These are phyloP conservation scores for Acanthopagrus latus DNA, from an alignment of 2,797 vertebrate genomes.

Conservation along the genomic window DNA sequence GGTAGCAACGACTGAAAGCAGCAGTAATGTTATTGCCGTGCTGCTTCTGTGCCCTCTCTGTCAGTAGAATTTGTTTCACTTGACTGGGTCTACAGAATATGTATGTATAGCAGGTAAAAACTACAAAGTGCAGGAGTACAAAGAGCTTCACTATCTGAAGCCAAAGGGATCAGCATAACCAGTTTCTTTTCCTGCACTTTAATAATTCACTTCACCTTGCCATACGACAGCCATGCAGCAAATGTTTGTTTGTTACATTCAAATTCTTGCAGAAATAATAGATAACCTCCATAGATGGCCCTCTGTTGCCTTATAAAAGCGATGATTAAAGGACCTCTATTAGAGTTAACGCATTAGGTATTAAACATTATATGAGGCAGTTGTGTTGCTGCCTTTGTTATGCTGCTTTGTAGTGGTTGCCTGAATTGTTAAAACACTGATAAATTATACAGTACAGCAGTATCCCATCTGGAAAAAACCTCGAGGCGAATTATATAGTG, in stretches of 20 bases:
- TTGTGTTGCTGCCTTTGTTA: background rate
- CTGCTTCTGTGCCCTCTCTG: background rate
- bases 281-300: background rate
- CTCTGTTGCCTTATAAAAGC: background rate
- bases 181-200: background rate
- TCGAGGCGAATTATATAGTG: background rate
- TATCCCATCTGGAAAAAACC: background rate
- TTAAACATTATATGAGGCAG: conserved; percentile 1
- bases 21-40: background rate
- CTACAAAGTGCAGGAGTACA: background rate
- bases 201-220: conserved; percentile 26
- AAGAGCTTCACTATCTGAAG: background rate
- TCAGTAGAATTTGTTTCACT: too few relatives aligned
- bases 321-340: background rate
- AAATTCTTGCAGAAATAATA: background rate
- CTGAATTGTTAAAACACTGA: background rate
- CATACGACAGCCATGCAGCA: background rate
- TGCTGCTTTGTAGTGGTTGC: background rate
- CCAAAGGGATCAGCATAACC: conserved; percentile 3
- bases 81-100: background rate
- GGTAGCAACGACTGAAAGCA: background rate
- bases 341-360: background rate
- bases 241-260: conserved; percentile 8
- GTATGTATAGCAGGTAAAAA: conserved; percentile 4
- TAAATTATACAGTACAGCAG: background rate